A percentile compares a stretch with the other conserved stretches of the same genome.
Conservation (phyloP, 2,888 invertebrate genomes). For the Catocala nupta region DNA sequence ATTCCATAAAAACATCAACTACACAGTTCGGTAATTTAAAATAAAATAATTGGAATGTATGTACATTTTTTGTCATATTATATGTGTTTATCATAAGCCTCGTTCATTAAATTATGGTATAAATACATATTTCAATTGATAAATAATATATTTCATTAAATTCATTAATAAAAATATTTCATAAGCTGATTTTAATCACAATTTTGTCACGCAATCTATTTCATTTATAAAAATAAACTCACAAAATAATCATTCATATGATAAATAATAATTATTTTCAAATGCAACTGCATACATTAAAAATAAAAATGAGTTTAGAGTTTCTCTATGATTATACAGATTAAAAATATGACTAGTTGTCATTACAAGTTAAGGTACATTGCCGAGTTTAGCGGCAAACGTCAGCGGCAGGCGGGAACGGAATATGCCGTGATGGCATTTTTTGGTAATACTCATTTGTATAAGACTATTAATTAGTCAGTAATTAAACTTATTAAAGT, state of each 20-base stretch:
- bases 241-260: not conserved
- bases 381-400: no score
- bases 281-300: not conserved
- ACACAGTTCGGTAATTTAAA: slow-evolving; percentile 1
- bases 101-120: slow-evolving; percentile 17
- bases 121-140: not conserved
- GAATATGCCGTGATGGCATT: no score
- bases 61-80: slow-evolving; percentile 32
- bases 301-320: slow-evolving; percentile 12
- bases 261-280: slow-evolving; percentile 1
- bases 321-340: slow-evolving; percentile 36
- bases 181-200: not conserved
- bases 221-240: not conserved
- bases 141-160: not conserved
- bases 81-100: slow-evolving; percentile 44
- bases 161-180: not conserved
- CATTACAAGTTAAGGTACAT: slow-evolving; percentile 36
- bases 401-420: no score
- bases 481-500: no score
- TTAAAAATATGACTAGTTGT: slow-evolving; percentile 59
- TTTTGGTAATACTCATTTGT: no score
- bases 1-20: slow-evolving; percentile 14
- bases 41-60: slow-evolving; percentile 46
- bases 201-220: not conserved
- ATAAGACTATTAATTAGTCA: no score